A percentile compares a stretch with the other conserved stretches of the same genome.
Conservation (phyloP, 92 coral and sea anemone species). For the Ricordea florida region DNA sequence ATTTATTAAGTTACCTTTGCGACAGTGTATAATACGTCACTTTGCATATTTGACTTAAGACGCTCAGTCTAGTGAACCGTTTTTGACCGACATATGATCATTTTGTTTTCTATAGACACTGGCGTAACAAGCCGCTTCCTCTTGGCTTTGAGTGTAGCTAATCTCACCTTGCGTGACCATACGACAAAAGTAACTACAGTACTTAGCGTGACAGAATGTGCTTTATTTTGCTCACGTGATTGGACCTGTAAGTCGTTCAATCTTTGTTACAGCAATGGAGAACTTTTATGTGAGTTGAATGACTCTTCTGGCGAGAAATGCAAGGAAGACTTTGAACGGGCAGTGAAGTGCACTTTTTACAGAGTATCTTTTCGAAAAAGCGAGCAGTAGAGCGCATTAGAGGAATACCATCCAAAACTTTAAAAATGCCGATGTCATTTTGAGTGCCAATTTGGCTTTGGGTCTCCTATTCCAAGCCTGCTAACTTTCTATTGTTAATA, state of each 20-base stretch:
- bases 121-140: neutral
- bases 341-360: neutral
- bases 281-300: neutral
- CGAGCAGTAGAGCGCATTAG: no score
- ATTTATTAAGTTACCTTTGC: neutral
- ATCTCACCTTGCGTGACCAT: neutral
- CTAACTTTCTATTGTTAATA: no score
- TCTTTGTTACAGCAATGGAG: neutral
- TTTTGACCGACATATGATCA: no score
- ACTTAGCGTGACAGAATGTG: neutral
- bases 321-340: neutral
- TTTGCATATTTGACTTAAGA: neutral
- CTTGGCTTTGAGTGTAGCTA: neutral
- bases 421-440: neutral
- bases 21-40: neutral
- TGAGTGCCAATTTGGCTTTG: no score
- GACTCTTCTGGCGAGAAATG: neutral
- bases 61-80: neutral
- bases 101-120: neutral
- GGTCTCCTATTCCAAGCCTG: no score
- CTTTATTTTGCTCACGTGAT: slow-evolving; percentile 4
- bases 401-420: no score
- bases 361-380: neutral
- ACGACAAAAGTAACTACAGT: neutral
- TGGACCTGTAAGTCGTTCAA: neutral